A percentile compares a stretch with the other conserved stretches of the same genome.
These are phyloP conservation scores for Ochropacha duplaris DNA, from an alignment of 2,888 invertebrate species.

Conservation along the genomic window DNA sequence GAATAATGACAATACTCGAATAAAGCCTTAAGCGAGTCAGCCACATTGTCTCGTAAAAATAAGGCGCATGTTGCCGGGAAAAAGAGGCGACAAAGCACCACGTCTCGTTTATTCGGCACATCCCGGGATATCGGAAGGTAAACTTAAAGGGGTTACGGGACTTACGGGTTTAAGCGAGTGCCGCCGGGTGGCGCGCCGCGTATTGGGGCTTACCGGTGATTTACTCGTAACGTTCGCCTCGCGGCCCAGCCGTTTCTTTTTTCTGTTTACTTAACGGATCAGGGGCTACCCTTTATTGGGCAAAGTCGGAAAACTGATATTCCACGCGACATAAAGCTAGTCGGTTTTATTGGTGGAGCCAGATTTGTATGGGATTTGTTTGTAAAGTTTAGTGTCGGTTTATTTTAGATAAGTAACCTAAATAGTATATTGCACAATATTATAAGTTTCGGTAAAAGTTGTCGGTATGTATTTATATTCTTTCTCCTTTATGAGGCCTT, in stretches of 20 bases:
- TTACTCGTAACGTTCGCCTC: constrained; percentile 71
- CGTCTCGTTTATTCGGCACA: constrained; percentile 57
- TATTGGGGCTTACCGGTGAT: constrained; percentile 77
- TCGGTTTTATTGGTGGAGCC: constrained; percentile 60
- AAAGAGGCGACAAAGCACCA: constrained; percentile 38
- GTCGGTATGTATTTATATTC: too few species aligned
- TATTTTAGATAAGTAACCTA: background rate
- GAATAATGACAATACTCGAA: constrained; percentile 11
- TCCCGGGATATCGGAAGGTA: constrained; percentile 61
- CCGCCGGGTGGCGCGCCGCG: constrained; percentile 57
- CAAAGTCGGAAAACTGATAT: constrained; percentile 79
- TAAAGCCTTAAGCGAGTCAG: constrained; percentile 11
- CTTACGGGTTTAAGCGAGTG: constrained; percentile 47
- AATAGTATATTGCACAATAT: too few species aligned
- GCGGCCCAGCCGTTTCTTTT: constrained; percentile 64
- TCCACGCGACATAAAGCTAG: constrained; percentile 70
- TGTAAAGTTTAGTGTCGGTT: constrained; percentile 1
- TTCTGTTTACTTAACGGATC: constrained; percentile 82
- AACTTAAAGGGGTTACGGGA: constrained; percentile 71
- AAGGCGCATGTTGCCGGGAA: constrained; percentile 16
- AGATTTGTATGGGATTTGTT: constrained; percentile 67
- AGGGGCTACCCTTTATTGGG: constrained; percentile 80
- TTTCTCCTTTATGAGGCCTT: background rate
- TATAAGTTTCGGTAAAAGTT: too few species aligned
- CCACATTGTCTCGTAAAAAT: constrained; percentile 27